phyloP scores from a whole-genome alignment of 2,888 invertebrate genomes.

The Drosophila helvetica region DNA sequence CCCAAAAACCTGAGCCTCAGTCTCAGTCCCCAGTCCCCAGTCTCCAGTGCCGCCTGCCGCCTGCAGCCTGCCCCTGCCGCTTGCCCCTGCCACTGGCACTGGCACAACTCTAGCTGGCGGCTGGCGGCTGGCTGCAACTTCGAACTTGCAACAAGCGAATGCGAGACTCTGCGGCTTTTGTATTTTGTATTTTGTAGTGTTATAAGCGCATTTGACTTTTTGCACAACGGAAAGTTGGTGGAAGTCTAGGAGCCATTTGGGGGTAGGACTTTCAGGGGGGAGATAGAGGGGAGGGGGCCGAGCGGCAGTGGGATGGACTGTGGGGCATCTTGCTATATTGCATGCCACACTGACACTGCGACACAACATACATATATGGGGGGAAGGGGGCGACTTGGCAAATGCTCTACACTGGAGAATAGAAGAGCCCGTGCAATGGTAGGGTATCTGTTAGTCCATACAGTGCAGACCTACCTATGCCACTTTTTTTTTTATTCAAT shows the following conservation, averaged over 20 bases:
- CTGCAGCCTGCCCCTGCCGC: neutral
- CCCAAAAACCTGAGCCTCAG: slow-evolving; percentile 2
- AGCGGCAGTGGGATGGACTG: neutral
- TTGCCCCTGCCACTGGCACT: slow-evolving; percentile 8
- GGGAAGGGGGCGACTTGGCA: too few species aligned
- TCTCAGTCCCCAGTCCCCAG: neutral
- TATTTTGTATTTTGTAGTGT: slow-evolving; percentile 51
- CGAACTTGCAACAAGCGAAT: slow-evolving; percentile 15
- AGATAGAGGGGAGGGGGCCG: neutral
- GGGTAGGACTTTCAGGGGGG: neutral
- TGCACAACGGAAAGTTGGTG: slow-evolving; percentile 19
- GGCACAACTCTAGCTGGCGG: slow-evolving; percentile 12
- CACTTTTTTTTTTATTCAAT: too few species aligned
- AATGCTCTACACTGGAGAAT: too few species aligned
- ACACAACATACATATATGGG: too few species aligned
- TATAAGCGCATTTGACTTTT: slow-evolving; percentile 70
- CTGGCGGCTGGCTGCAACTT: slow-evolving; percentile 15
- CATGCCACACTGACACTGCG: too few species aligned
- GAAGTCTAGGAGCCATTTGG: neutral
- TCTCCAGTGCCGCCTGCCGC: neutral
- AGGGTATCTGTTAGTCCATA: too few species aligned
- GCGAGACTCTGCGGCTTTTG: slow-evolving; percentile 27
- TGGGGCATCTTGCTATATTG: neutral
- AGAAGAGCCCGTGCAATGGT: too few species aligned
- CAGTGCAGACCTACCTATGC: too few species aligned